phyloP scores from a whole-genome alignment of 2,888 invertebrate species.

The Diaperis boleti region DNA sequence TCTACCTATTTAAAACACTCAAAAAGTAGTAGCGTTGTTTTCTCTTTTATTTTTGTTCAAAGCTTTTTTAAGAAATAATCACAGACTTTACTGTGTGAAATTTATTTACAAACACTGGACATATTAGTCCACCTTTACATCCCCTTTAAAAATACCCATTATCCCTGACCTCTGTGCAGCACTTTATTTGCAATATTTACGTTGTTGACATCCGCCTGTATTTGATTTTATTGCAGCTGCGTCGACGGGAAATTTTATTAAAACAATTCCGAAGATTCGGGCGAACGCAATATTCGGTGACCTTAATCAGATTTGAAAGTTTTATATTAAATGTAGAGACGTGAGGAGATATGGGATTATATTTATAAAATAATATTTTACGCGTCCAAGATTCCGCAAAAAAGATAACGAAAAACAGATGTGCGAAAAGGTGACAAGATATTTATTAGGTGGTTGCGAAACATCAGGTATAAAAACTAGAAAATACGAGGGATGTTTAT shows the following conservation, averaged over 20 bases:
- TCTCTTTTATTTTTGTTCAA: too few species aligned
- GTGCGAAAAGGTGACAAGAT: conserved; percentile 8
- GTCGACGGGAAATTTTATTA: conserved; percentile 1
- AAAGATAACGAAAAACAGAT: not conserved
- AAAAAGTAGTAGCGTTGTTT: too few species aligned
- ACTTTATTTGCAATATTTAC: conserved; percentile 20
- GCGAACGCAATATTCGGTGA: not conserved
- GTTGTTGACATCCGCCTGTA: conserved; percentile 6
- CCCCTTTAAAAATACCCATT: too few species aligned
- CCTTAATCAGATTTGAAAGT: conserved; percentile 3
- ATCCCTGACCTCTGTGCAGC: too few species aligned
- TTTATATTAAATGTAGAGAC: not conserved
- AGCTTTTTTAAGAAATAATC: too few species aligned
- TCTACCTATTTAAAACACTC: too few species aligned
- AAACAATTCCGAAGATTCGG: not conserved
- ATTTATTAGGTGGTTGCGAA: conserved; percentile 23
- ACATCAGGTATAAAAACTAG: conserved; percentile 24
- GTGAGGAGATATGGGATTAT: not conserved
- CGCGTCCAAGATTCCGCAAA: not conserved
- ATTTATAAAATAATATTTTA: not conserved
- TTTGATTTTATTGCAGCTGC: conserved; percentile 4
- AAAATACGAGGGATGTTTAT: conserved; percentile 28
- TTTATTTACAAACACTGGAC: too few species aligned
- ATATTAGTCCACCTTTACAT: too few species aligned
- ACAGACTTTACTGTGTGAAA: too few species aligned